Base-by-base conservation (phyloP, 2,888 invertebrate genomes). In the Oscheius sp. region DNA sequence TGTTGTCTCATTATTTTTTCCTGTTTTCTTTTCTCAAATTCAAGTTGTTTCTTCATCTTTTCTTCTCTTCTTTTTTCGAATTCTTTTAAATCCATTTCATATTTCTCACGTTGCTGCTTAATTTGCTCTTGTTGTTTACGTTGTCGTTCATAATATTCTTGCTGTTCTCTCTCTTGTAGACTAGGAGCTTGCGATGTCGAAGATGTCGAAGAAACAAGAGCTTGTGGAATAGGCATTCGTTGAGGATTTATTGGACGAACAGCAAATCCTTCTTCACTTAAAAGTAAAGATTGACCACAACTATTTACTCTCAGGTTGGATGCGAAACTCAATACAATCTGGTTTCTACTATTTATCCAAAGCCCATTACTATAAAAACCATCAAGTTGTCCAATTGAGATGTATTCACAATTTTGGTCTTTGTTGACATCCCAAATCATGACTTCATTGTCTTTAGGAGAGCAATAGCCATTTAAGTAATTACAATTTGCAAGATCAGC, bases 281-380 rank as follows among this genome's bases (percentile, higher is more conserved):
- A 23, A 17, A 70, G 15, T 2, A 73, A 46, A 42, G 45, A 29
- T 17, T 10, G 2, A 17, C 55, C 53, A 55, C 73, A 73, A 65
- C 68, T 65, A 5, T 20, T 69, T 31, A 72, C 37, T 15, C 29
- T 72, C 63, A 50, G 65, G 27, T 69, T 72, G 31, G 15, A 15
- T 52, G n/a, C 46, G 17, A 76, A 71, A 52, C 55, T 71, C 31
- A 76, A 50, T 27, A 74, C 76, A 50, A 76, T 76, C 45, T 76
- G 76, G 50, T 75, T 72, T 58, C 72, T 20, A 52, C 65, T 75
- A 69, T 75, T 75, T n/a, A n/a, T n/a, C n/a, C n/a, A n/a, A n/a
- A n/a, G n/a, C n/a, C n/a, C n/a, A n/a, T n/a, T n/a, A n/a, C n/a
- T n/a, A n/a, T n/a, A n/a, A n/a, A n/a, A n/a, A n/a, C n/a, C n/a